Base-by-base conservation (phyloP, 2,888 invertebrate species). In the Nephrocerus scutellatus region DNA sequence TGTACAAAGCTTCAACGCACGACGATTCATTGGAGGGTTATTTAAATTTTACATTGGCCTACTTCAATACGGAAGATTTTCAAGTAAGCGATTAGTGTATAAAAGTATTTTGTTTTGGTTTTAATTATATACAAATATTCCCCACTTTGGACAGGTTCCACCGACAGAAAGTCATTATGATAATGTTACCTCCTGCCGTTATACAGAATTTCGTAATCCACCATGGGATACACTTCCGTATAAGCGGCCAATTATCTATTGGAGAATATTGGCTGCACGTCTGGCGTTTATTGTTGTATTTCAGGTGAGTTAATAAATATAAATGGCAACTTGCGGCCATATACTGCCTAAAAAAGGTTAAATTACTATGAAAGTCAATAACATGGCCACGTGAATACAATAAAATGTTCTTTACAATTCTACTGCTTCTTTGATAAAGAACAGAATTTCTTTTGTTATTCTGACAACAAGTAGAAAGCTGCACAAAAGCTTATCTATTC, bases 211-310 rank as follows among this genome's bases (percentile, higher is more conserved):
- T 56, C 72, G 85, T 30, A 76, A 77, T 60, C 74, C 77, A 20
- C 75, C 76, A 3, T 60, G 66, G 50, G 57, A 67, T 37, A 55
- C 56, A 2, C 44, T 65, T 6, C 71, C 71, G 31, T 81, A 81
- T 54, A 75, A 78, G 52, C 65, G 78, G 32, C 80, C 82, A 2
- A 64, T 75, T 39, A 73, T 79, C 34, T 84, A 80, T 63, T 87
- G 84, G 84, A 79, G 80, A 55, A 74, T 85, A 31, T 63, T 84
- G 45, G 81, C 81, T 6, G 80, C 80, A 56, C 70, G 84, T 43
- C 66, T 87, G 36, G 80, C 80, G 2, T 87, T 87, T 62, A 76
- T 87, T 24, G 79, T 85, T 4, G 72, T 83, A 2, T 86, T 83
- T 68, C 83, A 81, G 72, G 68, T 66, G 40, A 40, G 43, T 45